These are phyloP conservation scores for Leucophenga varia DNA, from an alignment of 1,140 invertebrate species.

Conservation along the genomic window DNA sequence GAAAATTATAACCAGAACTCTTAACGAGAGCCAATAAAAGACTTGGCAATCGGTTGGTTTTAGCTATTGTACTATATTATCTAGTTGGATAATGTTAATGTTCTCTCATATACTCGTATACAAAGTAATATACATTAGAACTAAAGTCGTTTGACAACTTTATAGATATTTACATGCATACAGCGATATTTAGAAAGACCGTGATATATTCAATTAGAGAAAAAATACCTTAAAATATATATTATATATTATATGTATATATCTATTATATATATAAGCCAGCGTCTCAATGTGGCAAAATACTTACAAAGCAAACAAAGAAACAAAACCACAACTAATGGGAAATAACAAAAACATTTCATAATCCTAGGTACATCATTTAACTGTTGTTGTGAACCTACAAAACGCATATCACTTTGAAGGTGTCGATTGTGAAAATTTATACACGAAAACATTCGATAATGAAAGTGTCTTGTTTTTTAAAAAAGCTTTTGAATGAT, in stretches of 20 bases:
- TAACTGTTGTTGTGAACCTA: conserved; percentile 45
- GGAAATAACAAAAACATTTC: conserved; percentile 43
- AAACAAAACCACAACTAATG: too few species aligned
- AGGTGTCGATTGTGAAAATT: conserved; percentile 22
- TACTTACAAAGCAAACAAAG: conserved; percentile 21
- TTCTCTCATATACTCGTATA: conserved; percentile 24
- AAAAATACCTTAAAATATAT: conserved; percentile 20
- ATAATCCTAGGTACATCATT: conserved; percentile 19
- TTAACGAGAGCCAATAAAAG: conserved; percentile 18
- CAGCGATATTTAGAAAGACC: conserved; percentile 51
- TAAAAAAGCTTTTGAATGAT: too few species aligned
- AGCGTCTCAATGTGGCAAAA: conserved; percentile 43
- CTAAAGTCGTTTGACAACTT: conserved; percentile 34
- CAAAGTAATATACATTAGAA: conserved; percentile 25
- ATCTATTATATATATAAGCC: conserved; percentile 38
- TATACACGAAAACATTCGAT: conserved; percentile 19
- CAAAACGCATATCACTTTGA: conserved; percentile 49
- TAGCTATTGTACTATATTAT: conserved; percentile 38
- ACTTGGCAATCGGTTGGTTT: conserved; percentile 20
- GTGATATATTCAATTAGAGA: conserved; percentile 52
- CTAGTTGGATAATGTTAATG: conserved; percentile 30
- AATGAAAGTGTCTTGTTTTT: conserved; percentile 2
- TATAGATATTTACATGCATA: conserved; percentile 51
- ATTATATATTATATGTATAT: conserved; percentile 46
- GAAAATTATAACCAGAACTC: conserved; percentile 17